Conservation (phyloP, 2,888 invertebrate species). For the Creontiades dilutus region DNA sequence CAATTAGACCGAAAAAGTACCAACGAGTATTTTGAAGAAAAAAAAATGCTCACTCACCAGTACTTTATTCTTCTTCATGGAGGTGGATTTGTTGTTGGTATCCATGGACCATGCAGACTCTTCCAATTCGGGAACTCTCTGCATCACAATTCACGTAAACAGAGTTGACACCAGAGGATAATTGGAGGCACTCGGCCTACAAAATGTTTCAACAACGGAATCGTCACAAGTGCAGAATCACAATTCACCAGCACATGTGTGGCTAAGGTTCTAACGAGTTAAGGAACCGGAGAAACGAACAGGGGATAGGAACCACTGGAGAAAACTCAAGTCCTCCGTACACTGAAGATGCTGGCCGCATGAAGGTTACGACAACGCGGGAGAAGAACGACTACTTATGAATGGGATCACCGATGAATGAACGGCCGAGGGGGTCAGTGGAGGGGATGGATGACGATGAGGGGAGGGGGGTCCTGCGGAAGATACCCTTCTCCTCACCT, state of each 20-base stretch:
- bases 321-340: conserved; percentile 27
- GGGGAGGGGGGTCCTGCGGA: conserved; percentile 6
- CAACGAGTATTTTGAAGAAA: not conserved
- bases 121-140: conserved; percentile 71
- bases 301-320: conserved; percentile 17
- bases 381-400: conserved; percentile 52
- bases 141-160: conserved; percentile 68
- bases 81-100: conserved; percentile 65
- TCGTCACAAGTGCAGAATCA: conserved; percentile 4
- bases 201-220: not conserved
- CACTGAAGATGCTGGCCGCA: conserved; percentile 23
- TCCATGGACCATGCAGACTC: conserved; percentile 70
- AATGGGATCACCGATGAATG: conserved; percentile 51
- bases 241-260: conserved; percentile 5
- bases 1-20: not conserved
- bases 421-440: conserved; percentile 12
- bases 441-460: not conserved
- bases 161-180: conserved; percentile 43
- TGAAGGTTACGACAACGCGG: conserved; percentile 33
- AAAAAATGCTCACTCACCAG: conserved; percentile 51
- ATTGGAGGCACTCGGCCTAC: conserved; percentile 25
- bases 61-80: conserved; percentile 72
- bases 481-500: not conserved
- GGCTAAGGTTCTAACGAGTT: not conserved
- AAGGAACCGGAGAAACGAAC: not conserved